phyloP scores from a whole-genome alignment of 1,140 invertebrate genomes.

The Drosophila mojavensis region DNA sequence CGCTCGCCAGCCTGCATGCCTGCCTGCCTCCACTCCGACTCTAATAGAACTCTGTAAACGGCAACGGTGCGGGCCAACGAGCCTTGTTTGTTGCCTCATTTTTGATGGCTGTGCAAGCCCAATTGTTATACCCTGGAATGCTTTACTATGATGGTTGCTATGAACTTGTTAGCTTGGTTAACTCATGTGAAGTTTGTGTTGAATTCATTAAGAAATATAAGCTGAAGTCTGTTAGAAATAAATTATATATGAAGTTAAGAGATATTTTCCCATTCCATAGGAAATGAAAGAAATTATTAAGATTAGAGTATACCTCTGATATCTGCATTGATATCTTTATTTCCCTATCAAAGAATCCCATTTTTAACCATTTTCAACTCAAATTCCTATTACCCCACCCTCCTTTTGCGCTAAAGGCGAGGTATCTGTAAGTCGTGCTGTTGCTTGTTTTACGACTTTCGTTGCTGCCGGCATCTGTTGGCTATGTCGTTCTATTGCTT shows the following conservation, averaged over 20 bases:
- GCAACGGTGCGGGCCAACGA: slow-evolving; percentile 43
- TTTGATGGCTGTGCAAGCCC: slow-evolving; percentile 39
- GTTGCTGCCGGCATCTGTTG: slow-evolving; percentile 27
- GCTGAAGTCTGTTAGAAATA: too few relatives aligned
- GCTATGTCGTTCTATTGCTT: slow-evolving; percentile 13
- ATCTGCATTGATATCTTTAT: too few relatives aligned
- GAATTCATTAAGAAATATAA: too few relatives aligned
- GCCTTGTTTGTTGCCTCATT: slow-evolving; percentile 58
- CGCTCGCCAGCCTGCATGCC: not conserved
- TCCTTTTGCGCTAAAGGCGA: too few relatives aligned
- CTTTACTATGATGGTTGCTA: not conserved
- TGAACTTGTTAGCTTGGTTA: not conserved
- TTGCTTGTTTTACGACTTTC: slow-evolving; percentile 23
- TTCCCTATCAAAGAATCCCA: too few relatives aligned
- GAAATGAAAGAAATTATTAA: too few relatives aligned
- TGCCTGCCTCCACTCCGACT: not conserved
- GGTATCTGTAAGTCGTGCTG: not conserved
- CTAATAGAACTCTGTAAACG: slow-evolving; percentile 35
- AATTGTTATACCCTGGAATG: slow-evolving; percentile 28
- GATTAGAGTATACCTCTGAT: too few relatives aligned
- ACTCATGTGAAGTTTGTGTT: too few relatives aligned
- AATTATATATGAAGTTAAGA: too few relatives aligned
- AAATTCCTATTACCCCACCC: too few relatives aligned
- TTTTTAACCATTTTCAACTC: too few relatives aligned
- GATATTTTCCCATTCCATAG: too few relatives aligned